Evolutionary conservation across 2,888 invertebrate genomes (phyloP), one percentile per base, ranked within the genome.

Genomic region (Anoplius nigerrimus): DNA sequence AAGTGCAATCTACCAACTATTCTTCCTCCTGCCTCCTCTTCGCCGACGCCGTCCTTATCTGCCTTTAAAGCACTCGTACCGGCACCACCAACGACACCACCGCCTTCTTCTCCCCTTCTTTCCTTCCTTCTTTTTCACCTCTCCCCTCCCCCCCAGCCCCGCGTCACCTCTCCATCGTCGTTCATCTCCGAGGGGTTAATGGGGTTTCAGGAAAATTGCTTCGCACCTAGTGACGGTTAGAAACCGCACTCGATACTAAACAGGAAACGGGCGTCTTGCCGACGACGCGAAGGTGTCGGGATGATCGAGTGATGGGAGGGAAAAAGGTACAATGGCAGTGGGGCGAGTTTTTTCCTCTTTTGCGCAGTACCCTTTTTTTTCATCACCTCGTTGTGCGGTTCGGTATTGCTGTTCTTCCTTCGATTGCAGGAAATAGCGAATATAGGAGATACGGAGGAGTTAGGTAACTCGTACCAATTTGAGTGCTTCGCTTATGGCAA

Each of bases 201-300:
- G 84, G 84, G 82, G 82, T 84, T 86, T 82, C 79, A 81, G 78
- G 82, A 79, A 85, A 86, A 86, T 85, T 85, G 82, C 84, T 80
- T 82, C 79, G 80, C 83, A 79, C 82, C 82, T 82, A 78, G 75
- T 72, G 78, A 78, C 74, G 73, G 72, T 61, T 75, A 65, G 58
- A 69, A 75, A 76, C 70, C 68, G 72, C 74, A 74, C 73, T 71
- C 64, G 72, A 52, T 20, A 21, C 52, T 24, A 52, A 52, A 15
- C 52, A 22, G 52, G 52, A 52, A 52, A 52, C 52, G 21, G 22
- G 22, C 15, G 11, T 21, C 16, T 18, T 8, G 21, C 21, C 4
- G 20, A 4, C 18, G 52, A 52, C 3, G 21, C 6, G 21, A 21
- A 6, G 34, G 34, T 6, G 11, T 34, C 34, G 34, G 34, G 34